A percentile compares a stretch with the other conserved stretches of the same genome.
Evolutionary conservation across 2,888 invertebrate species (phyloP).

Genomic region (Dysmachus trigonus): DNA sequence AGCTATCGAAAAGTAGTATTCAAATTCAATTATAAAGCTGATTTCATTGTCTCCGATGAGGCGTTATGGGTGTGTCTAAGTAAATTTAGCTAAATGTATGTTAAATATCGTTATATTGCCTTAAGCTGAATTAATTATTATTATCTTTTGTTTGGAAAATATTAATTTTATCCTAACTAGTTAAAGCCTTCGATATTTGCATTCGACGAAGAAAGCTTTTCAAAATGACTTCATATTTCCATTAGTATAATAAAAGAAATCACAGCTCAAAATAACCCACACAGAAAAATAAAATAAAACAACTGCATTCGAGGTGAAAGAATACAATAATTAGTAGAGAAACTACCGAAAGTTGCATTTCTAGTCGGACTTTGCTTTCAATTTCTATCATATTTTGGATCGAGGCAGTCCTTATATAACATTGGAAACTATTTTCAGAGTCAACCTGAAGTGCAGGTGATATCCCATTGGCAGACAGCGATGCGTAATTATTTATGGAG

Average conservation of each 20-base stretch:
- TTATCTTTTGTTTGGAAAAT: not conserved
- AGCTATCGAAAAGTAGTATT: not conserved
- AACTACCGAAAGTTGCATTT: slow-evolving; percentile 23
- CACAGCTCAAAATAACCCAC: not conserved
- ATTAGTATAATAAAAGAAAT: not conserved
- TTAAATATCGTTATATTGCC: not conserved
- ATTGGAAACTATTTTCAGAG: not conserved
- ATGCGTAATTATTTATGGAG: not conserved
- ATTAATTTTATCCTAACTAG: not conserved
- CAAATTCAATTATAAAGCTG: not conserved
- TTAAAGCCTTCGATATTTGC: not conserved
- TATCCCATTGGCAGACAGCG: not conserved
- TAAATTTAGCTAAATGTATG: not conserved
- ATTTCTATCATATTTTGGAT: slow-evolving; percentile 14
- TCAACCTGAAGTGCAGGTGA: not conserved
- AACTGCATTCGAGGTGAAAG: not conserved
- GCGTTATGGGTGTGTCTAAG: not conserved
- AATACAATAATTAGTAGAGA: slow-evolving; percentile 13
- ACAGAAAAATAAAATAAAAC: not conserved
- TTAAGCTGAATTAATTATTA: not conserved
- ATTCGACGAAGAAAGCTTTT: not conserved
- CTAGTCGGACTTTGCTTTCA: not conserved
- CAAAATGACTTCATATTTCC: not conserved
- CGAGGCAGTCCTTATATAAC: slow-evolving; percentile 18
- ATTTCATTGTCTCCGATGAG: not conserved